A percentile compares a stretch with the other conserved stretches of the same genome.
These are phyloP conservation scores for Scartelaos histophorus DNA, from an alignment of 2,113 vertebrate species.

Conservation along the genomic window DNA sequence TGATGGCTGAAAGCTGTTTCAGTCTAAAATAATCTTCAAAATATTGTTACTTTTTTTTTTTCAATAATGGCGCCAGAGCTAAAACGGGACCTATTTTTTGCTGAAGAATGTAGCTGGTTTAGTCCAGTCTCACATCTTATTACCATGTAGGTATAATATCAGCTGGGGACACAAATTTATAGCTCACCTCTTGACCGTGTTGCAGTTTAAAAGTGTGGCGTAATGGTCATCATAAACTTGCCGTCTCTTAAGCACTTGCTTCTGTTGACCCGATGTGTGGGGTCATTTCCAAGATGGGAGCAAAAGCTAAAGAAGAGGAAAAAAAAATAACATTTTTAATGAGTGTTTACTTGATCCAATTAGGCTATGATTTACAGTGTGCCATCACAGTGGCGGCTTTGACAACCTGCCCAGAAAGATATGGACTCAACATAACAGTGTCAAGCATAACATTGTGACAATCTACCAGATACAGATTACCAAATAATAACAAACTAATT, in stretches of 20 bases:
- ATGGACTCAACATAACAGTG: not conserved
- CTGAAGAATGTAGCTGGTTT: constrained; percentile 42
- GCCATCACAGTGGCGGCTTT: constrained; percentile 8
- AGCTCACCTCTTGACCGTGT: constrained; percentile 39
- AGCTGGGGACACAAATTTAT: constrained; percentile 39
- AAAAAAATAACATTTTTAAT: constrained; percentile 24
- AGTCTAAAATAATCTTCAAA: constrained; percentile 8
- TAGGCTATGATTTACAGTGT: constrained; percentile 10
- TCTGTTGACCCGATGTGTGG: not conserved
- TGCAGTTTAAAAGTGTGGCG: constrained; percentile 45
- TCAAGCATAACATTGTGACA: not conserved
- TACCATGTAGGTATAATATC: constrained; percentile 46
- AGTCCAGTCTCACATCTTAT: constrained; percentile 42
- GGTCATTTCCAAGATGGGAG: constrained; percentile 9
- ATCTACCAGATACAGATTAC: not conserved
- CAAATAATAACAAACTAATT: not conserved
- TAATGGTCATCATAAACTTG: constrained; percentile 47
- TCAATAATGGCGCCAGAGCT: constrained; percentile 60
- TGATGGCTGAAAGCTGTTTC: constrained; percentile 28
- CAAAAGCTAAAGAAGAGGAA: constrained; percentile 9
- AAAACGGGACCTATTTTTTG: constrained; percentile 32
- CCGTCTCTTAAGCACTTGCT: constrained; percentile 15
- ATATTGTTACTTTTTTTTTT: constrained; percentile 34
- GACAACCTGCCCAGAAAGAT: constrained; percentile 31
- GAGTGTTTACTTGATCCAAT: constrained; percentile 38